phyloP scores from a whole-genome alignment of 2,888 invertebrate species.

The Melitaea athalia region DNA sequence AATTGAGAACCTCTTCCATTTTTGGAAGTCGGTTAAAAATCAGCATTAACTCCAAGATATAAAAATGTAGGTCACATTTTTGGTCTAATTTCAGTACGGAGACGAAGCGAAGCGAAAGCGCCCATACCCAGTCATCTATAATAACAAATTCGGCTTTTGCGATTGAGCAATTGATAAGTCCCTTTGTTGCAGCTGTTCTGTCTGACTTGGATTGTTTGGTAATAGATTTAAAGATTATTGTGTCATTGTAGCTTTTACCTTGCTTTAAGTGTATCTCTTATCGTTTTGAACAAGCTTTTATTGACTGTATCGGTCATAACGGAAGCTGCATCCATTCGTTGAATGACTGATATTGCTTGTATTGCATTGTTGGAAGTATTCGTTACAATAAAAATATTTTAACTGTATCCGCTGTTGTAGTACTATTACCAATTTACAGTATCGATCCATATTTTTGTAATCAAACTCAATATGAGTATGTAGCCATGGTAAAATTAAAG shows the following conservation, averaged over 20 bases:
- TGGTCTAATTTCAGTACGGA: background rate
- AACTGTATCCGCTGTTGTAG: background rate
- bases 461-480: too few species aligned
- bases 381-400: constrained; percentile 1
- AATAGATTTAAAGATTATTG: background rate
- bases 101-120: background rate
- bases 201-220: background rate
- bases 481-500: too few species aligned
- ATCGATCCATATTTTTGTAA: background rate
- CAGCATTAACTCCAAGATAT: background rate
- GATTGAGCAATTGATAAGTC: background rate
- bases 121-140: background rate
- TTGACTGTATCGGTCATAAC: constrained; percentile 1
- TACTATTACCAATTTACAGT: background rate
- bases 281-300: background rate
- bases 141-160: background rate
- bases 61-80: background rate
- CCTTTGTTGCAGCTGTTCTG: background rate
- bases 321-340: background rate
- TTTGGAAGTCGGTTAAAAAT: background rate
- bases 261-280: background rate
- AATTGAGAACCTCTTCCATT: too few species aligned
- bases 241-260: background rate
- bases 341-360: constrained; percentile 9
- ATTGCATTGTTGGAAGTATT: constrained; percentile 5